Base-by-base conservation (phyloP, 2,888 invertebrate genomes). In the Lasioglossum lativentre region DNA sequence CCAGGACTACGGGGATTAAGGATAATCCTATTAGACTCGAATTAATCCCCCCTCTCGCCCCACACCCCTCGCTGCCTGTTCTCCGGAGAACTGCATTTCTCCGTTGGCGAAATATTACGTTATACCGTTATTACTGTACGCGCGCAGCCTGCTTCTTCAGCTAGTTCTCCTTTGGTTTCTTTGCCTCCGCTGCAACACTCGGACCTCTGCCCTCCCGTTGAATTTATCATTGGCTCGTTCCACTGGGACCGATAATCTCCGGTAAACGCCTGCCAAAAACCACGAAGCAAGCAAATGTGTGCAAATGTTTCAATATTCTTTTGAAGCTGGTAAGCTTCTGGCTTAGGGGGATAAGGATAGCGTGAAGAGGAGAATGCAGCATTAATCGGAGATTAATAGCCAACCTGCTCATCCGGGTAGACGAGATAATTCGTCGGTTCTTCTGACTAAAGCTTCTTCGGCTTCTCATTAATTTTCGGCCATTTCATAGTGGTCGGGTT, bases 11-110 rank as follows among this genome's bases (percentile, higher is more conserved):
- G 86, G 87, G 92, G 92, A 94, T 94, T 93, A 93, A 92, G 90
- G 91, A 92, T 94, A 94, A 94, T 94, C 94, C 93, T 93, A 93
- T 93, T 93, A 93, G 93, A 94, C 92, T 94, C 89, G 92, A 94
- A 93, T 94, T 94, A 94, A 94, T 93, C 93, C 92, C 90, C 63
- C 40, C n/a, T 2, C 38, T n/a, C 68, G 4, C 30, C 12, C 23
- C n/a, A n/a, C n/a, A n/a, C n/a, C 59, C 10, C 2, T 10, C 38
- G 3, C 23, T 23, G 10, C 34, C 63, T 63, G 66, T 12, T 34
- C n/a, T 40, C 14, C 14, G 23, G 90, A 90, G 91, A 92, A 93
- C 91, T 92, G 92, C 93, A 91, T 92, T 90, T 92, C 89, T 88
- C 88, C 86, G 87, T n/a, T 85, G 86, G 87, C 92, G 89, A 92